Base-by-base conservation (phyloP, 2,888 invertebrate genomes). In the Nebria brevicollis region DNA sequence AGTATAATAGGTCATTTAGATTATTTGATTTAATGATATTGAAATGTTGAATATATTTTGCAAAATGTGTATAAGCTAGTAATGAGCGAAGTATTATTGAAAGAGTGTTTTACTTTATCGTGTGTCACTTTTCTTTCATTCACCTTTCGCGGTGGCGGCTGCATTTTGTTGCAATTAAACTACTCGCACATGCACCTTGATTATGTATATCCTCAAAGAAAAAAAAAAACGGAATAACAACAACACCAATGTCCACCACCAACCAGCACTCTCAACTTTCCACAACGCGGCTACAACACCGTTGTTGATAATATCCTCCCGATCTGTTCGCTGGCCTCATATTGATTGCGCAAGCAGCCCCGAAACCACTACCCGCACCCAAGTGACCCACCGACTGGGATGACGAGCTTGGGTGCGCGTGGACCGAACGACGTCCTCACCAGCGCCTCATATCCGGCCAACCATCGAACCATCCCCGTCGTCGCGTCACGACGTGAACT, bases 91-190 rank as follows among this genome's bases (percentile, higher is more conserved):
- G 54, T 54, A 54, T 20, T 20, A 20, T 54, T 54, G 13, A 54
- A 54, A 54, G 54, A 54, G 54, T 54, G 54, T 54, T 54, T 54
- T 54, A 54, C 54, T 54, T 54, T 54, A 13, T 70, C 70, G 34
- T 70, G 70, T 70, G 70, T 70, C 70, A 70, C 70, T 70, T 70
- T 25, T 25, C 20, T 70, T 8, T 26, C 11, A 42, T 66, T 93
- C 91, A 95, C 95, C 94, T 95, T 95, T 90, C 95, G 94, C 88
- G 95, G 95, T 87, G 95, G 95, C 87, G 95, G 95, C 93, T 95
- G 95, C 95, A 95, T 95, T 90, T 70, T 82, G 82, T 72, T 11
- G 42, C 20, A 20, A 42, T 73, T 13, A 54, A 54, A 54, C 8
- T 8, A 54, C 54, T 54, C 54, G 1, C 54, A 54, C 54, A 54